Percentiles rank a stretch among this genome's conserved stretches.
phyloP scores from a whole-genome alignment of 1,140 invertebrate genomes.

The Drosophila lowei region DNA sequence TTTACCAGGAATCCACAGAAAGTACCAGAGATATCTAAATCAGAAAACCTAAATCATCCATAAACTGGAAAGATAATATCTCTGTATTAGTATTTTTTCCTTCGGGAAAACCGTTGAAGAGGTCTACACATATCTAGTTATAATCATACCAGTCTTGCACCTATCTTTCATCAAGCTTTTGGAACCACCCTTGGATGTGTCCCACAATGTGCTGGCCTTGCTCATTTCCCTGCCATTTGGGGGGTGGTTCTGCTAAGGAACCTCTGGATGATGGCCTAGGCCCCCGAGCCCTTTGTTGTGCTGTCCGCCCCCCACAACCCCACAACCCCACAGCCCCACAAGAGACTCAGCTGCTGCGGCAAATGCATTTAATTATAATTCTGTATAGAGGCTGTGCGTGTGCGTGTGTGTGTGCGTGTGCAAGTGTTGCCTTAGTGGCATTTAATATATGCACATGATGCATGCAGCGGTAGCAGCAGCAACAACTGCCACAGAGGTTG shows the following conservation, averaged over 20 bases:
- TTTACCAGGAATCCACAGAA: neutral
- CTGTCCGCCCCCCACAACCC: neutral
- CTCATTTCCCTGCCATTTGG: no score
- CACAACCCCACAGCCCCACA: neutral
- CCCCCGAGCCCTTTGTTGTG: conserved; percentile 5
- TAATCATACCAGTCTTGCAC: no score
- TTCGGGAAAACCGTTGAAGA: no score
- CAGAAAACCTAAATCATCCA: no score
- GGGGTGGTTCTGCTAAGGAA: neutral
- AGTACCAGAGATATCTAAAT: neutral
- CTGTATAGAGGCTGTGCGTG: conserved; percentile 42
- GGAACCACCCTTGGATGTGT: no score
- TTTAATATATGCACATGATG: conserved; percentile 76
- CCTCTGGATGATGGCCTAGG: neutral
- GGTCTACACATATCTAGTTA: no score
- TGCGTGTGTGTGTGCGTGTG: conserved; percentile 43
- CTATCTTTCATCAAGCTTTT: no score
- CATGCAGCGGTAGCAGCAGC: conserved; percentile 31
- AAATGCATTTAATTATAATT: conserved; percentile 76
- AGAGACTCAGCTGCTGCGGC: conserved; percentile 22
- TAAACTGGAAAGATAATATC: no score
- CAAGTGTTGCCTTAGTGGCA: conserved; percentile 61
- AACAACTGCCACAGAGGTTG: conserved; percentile 38
- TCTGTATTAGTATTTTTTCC: no score
- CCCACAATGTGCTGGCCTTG: no score